Conservation (phyloP, 2,888 invertebrate species). For the Xestia ashworthii region DNA sequence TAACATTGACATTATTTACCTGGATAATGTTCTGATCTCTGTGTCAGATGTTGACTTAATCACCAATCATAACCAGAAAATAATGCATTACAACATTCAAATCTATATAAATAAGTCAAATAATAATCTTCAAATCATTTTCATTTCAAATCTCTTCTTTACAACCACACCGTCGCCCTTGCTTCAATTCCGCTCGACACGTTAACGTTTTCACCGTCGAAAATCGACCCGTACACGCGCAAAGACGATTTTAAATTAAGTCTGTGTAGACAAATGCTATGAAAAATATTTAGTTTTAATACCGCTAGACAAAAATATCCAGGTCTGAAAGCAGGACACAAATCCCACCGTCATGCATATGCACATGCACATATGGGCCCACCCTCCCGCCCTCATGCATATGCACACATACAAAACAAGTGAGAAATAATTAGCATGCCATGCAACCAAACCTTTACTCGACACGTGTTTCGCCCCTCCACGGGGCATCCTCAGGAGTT, state of each 20-base stretch:
- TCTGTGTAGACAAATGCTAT: constrained; percentile 82
- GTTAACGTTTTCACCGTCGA: constrained; percentile 50
- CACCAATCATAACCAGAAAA: neutral
- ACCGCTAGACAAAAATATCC: too few relatives aligned
- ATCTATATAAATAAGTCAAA: neutral
- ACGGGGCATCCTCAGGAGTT: too few relatives aligned
- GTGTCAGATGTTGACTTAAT: neutral
- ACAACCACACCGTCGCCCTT: neutral
- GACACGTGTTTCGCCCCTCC: too few relatives aligned
- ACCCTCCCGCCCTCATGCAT: too few relatives aligned
- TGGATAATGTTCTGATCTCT: neutral
- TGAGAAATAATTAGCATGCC: too few relatives aligned
- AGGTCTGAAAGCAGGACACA: too few relatives aligned
- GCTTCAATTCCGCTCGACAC: constrained; percentile 14
- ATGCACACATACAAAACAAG: too few relatives aligned
- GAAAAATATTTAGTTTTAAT: too few relatives aligned
- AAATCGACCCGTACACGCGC: constrained; percentile 41
- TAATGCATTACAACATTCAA: neutral
- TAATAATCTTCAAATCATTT: neutral
- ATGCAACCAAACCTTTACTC: too few relatives aligned
- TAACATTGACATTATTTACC: neutral
- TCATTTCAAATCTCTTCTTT: constrained; percentile 7
- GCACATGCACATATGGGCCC: too few relatives aligned
- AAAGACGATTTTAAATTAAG: constrained; percentile 75
- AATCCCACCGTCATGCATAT: too few relatives aligned